Percentiles rank a stretch among this genome's conserved stretches.
phyloP scores from a whole-genome alignment of 2,797 vertebrate genomes.

The Pipistrellus nathusii region DNA sequence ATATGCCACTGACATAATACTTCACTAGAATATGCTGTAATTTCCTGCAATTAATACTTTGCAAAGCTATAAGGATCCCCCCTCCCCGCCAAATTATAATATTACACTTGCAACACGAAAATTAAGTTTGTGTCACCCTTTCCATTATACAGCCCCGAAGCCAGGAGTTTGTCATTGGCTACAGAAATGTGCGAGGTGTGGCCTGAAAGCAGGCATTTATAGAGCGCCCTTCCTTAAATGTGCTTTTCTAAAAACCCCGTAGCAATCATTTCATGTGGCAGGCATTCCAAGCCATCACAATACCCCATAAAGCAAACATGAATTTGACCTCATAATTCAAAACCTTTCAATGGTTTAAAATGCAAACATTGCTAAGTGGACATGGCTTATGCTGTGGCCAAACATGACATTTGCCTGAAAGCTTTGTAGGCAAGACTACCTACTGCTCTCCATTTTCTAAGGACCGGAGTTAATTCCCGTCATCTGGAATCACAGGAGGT shows the following conservation, averaged over 20 bases:
- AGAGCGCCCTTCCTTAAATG: constrained; percentile 76
- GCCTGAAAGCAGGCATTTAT: constrained; percentile 74
- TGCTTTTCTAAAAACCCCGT: constrained; percentile 55
- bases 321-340: constrained; percentile 64
- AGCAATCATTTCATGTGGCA: constrained; percentile 55
- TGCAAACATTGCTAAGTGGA: constrained; percentile 52
- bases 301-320: constrained; percentile 60
- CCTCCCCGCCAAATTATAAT: constrained; percentile 83
- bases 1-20: constrained; percentile 87
- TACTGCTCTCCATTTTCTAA: constrained; percentile 5
- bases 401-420: constrained; percentile 15
- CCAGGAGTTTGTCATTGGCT: constrained; percentile 83
- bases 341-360: constrained; percentile 63
- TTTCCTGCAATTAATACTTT: constrained; percentile 90
- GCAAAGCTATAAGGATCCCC: constrained; percentile 83
- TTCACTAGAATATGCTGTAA: constrained; percentile 89
- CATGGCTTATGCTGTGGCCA: constrained; percentile 19
- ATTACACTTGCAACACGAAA: constrained; percentile 86
- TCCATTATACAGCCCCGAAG: constrained; percentile 86
- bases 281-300: constrained; percentile 62
- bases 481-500: constrained; percentile 43
- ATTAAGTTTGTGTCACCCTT: constrained; percentile 89
- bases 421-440: neutral
- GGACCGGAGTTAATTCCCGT: neutral
- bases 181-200: constrained; percentile 80